These are phyloP conservation scores for Leptinotarsa undecemlineata DNA, from an alignment of 1,140 invertebrate genomes.

Conservation along the genomic window DNA sequence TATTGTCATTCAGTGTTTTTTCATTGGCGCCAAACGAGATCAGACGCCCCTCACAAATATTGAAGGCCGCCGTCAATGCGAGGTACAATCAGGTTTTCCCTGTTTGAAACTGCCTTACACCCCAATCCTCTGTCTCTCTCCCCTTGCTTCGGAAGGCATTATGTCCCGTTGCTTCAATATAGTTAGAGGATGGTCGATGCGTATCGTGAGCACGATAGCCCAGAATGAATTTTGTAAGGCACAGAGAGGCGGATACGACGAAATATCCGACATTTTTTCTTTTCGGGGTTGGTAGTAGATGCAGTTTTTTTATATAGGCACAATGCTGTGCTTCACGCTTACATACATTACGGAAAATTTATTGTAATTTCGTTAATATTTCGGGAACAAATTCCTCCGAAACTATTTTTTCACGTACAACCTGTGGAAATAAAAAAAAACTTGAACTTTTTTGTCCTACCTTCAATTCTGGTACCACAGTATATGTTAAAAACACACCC, in stretches of 20 bases:
- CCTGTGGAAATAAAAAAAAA: no score
- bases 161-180: constrained; percentile 33
- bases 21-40: no score
- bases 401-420: no score
- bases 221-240: constrained; percentile 3
- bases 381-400: no score
- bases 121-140: constrained; percentile 44
- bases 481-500: no score
- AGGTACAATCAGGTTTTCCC: constrained; percentile 37
- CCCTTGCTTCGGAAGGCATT: constrained; percentile 35
- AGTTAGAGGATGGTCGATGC: constrained; percentile 16
- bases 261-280: background rate
- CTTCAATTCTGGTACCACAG: no score
- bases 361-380: no score
- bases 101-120: constrained; percentile 44
- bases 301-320: background rate
- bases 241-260: background rate
- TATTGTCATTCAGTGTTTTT: no score
- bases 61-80: background rate
- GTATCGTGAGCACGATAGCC: constrained; percentile 2
- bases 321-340: no score
- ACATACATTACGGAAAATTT: no score
- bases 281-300: background rate
- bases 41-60: background rate
- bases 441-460: no score